A percentile compares a stretch with the other conserved stretches of the same genome.
Conservation (phyloP, 2,888 invertebrate species). For the Plebejus melissa region DNA sequence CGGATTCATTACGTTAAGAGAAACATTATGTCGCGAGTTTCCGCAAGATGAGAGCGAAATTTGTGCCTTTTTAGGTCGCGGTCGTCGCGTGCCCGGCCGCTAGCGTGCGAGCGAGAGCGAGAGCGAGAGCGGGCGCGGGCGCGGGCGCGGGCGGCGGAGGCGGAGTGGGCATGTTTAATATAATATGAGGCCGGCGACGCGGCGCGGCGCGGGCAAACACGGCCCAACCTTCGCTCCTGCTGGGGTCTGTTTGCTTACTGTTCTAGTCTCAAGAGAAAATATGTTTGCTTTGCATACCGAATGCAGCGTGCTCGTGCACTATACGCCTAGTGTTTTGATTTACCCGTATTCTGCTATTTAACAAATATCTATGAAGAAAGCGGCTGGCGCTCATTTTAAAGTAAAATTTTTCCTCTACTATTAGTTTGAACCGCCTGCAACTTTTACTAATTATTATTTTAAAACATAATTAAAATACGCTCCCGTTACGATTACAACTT, state of each 20-base stretch:
- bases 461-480: neutral
- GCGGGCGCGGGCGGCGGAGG: constrained; percentile 43
- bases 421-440: neutral
- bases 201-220: constrained; percentile 73
- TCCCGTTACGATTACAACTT: neutral
- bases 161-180: constrained; percentile 72
- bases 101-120: constrained; percentile 41
- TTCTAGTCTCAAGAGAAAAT: constrained; percentile 77
- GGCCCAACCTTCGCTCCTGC: constrained; percentile 68
- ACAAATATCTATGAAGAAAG: constrained; percentile 50
- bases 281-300: constrained; percentile 76
- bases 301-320: constrained; percentile 56
- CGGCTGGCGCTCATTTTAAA: neutral
- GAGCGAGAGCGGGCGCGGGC: constrained; percentile 47
- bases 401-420: neutral
- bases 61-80: constrained; percentile 42
- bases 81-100: constrained; percentile 38
- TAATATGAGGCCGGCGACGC: constrained; percentile 65
- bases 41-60: constrained; percentile 38
- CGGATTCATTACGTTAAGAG: constrained; percentile 70
- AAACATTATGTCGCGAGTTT: constrained; percentile 40
- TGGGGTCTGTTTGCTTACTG: constrained; percentile 71
- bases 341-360: constrained; percentile 62
- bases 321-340: constrained; percentile 58
- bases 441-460: neutral